Evolutionary conservation across 1,140 invertebrate species (phyloP), one percentile per base, ranked within the genome.

Genomic region (Anadara kagoshimensis): DNA sequence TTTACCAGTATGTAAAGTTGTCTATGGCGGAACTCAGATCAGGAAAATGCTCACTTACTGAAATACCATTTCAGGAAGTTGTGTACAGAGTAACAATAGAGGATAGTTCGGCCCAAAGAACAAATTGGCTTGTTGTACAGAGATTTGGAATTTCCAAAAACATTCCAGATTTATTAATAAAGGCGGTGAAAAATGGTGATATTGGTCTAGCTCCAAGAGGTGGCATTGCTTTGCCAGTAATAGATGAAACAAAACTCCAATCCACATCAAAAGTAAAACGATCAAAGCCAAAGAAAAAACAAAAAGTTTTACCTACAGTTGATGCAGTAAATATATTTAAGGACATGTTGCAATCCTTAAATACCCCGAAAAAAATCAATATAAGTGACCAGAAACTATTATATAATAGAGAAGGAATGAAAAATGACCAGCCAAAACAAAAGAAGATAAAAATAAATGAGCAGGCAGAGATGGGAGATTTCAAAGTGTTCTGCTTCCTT

Each of bases 401-500:
- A n/a, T n/a, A 36, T 36, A 36, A 3, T 36, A 36, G 2, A 36
- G 29, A 36, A 36, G 29, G 7, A 36, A 36, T 36, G 2, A 36
- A 7, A 36, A 36, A 36, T 36, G 29, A 36, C 2, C 2, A 36
- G 29, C 7, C 29, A 36, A 64, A 36, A 41, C 86, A 26, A 54
- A 70, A 45, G 22, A 68, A 1, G 29, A 7, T 3, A 36, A 36
- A 36, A 7, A 36, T 36, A 36, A 36, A 36, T 7, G 7, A 36
- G 7, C 29, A 36, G 7, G 7, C 29, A 36, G 29, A 36, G 29
- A 36, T 36, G 2, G 29, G 29, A 36, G 29, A 3, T 36, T 36
- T 36, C 12, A 79, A 78, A 59, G 77, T 78, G 3, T 87, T 82
- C 73, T 87, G 86, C 66, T 85, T 83, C 63, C 74, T 88, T 14